These are phyloP conservation scores for Atlantisia rogersi DNA, from an alignment of 2,113 vertebrate species.

Conservation along the genomic window DNA sequence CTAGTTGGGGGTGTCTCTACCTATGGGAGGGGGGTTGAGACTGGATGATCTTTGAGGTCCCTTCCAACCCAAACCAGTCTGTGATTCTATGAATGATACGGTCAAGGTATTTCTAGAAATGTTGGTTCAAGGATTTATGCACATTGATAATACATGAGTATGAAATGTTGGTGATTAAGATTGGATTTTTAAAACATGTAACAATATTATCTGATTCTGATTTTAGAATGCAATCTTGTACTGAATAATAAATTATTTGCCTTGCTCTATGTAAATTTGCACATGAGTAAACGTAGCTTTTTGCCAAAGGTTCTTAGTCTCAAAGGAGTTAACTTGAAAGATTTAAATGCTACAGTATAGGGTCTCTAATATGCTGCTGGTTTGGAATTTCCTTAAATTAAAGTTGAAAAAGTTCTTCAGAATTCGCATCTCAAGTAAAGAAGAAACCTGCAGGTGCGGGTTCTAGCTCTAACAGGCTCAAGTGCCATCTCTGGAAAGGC, in stretches of 20 bases:
- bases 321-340: not conserved
- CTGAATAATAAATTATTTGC: not conserved
- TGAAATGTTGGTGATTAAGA: not conserved
- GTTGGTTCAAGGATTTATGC: not conserved
- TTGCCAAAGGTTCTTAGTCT: not conserved
- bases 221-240: not conserved
- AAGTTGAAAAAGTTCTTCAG: not conserved
- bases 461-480: not conserved
- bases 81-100: not conserved
- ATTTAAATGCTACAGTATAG: not conserved
- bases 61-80: no score
- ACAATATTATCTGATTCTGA: not conserved
- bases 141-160: not conserved
- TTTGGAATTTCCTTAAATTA: not conserved
- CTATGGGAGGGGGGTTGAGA: no score
- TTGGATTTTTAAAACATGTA: not conserved
- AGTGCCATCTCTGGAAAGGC: not conserved
- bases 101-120: not conserved
- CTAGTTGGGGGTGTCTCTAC: no score
- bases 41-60: no score
- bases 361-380: not conserved
- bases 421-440: not conserved
- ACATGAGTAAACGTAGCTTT: not conserved
- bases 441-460: not conserved
- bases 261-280: not conserved